phyloP scores from a whole-genome alignment of 2,888 invertebrate genomes.

The Drosophila monieri region DNA sequence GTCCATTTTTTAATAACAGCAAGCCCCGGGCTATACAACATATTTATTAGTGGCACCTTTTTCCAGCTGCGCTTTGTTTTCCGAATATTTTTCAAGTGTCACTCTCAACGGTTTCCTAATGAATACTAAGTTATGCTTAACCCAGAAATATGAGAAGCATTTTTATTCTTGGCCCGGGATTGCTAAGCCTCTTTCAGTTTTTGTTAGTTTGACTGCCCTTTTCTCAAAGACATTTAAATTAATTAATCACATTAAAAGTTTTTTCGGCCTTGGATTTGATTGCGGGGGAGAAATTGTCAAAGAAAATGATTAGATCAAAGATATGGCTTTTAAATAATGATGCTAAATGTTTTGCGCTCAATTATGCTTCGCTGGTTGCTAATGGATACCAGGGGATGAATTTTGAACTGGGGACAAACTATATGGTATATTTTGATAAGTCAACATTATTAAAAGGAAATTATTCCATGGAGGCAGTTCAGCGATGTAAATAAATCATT shows the following conservation, averaged over 20 bases:
- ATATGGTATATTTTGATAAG: not conserved
- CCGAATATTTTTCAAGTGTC: conserved; percentile 68
- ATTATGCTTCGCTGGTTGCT: conserved; percentile 63
- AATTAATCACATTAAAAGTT: conserved; percentile 73
- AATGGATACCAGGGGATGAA: conserved; percentile 41
- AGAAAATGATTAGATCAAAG: conserved; percentile 74
- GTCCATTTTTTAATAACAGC: conserved; percentile 1
- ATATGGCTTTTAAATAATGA: conserved; percentile 66
- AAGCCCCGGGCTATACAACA: conserved; percentile 30
- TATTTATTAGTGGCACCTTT: conserved; percentile 25
- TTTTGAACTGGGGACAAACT: not conserved
- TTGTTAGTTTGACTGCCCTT: conserved; percentile 1
- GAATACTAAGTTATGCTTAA: conserved; percentile 6
- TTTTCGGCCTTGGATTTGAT: conserved; percentile 31
- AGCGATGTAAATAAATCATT: not conserved
- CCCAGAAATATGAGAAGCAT: conserved; percentile 3
- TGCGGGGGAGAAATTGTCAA: conserved; percentile 53
- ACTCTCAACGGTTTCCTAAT: conserved; percentile 54
- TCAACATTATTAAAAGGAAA: not conserved
- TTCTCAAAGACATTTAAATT: conserved; percentile 54
- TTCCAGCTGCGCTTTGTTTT: conserved; percentile 7
- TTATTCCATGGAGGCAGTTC: not conserved
- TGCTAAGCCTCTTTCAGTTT: not conserved
- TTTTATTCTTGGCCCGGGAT: not conserved
- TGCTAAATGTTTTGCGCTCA: conserved; percentile 69